phyloP scores from a whole-genome alignment of 2,888 invertebrate species.

The Napeogenes sylphis region DNA sequence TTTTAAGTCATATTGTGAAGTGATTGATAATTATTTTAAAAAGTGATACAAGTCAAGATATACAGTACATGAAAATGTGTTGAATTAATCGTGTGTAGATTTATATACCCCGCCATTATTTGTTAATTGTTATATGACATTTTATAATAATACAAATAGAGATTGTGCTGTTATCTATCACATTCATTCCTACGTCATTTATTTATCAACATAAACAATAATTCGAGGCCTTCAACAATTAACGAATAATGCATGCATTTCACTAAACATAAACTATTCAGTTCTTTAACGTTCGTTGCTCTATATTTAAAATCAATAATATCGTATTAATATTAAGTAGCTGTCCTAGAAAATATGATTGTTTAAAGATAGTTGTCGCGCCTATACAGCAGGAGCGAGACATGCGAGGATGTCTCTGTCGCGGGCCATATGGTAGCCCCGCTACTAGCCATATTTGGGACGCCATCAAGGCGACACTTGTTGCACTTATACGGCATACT shows the following conservation, averaged over 20 bases:
- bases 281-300: no score
- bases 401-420: conserved; percentile 64
- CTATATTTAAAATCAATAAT: no score
- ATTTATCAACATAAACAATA: conserved; percentile 16
- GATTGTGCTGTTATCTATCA: conserved; percentile 17
- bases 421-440: conserved; percentile 72
- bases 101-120: not conserved
- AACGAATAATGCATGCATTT: conserved; percentile 10
- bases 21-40: conserved; percentile 9
- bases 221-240: conserved; percentile 9
- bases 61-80: conserved; percentile 25
- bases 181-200: conserved; percentile 18
- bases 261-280: no score
- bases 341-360: conserved; percentile 46
- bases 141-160: conserved; percentile 13
- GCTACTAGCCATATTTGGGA: conserved; percentile 69
- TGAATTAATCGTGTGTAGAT: conserved; percentile 11
- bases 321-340: conserved; percentile 25
- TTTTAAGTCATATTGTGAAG: conserved; percentile 19
- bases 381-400: conserved; percentile 48
- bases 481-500: conserved; percentile 76
- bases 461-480: conserved; percentile 74
- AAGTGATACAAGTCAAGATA: conserved; percentile 10
- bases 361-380: conserved; percentile 40
- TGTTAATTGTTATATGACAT: conserved; percentile 4